Percentiles rank a stretch among this genome's conserved stretches.
Conservation (phyloP, 2,888 invertebrate species). For the Homarus gammarus region DNA sequence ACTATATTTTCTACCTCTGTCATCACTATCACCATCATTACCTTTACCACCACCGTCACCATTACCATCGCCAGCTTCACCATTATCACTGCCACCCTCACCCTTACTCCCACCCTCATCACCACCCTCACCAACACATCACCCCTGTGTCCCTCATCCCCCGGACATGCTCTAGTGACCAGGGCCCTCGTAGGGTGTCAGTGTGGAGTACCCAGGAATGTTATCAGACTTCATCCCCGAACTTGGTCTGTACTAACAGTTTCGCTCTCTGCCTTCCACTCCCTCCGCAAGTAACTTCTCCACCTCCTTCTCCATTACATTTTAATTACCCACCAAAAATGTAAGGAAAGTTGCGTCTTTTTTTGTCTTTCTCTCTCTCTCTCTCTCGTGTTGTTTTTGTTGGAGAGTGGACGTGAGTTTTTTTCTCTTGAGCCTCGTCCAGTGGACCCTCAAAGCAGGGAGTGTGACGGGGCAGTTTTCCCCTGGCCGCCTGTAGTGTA, state of each 20-base stretch:
- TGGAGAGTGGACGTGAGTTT: constrained; percentile 35
- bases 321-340: constrained; percentile 25
- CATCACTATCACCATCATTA: not conserved
- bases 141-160: not conserved
- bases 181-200: constrained; percentile 27
- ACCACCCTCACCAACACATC: not conserved
- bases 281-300: constrained; percentile 40
- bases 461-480: constrained; percentile 44
- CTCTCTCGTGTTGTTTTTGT: constrained; percentile 18
- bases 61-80: constrained; percentile 21
- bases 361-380: not conserved
- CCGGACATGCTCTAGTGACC: constrained; percentile 57
- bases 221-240: constrained; percentile 33
- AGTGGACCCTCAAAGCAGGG: constrained; percentile 14
- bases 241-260: constrained; percentile 1
- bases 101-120: not conserved
- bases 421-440: not conserved
- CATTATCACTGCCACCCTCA: constrained; percentile 18
- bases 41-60: constrained; percentile 7
- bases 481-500: constrained; percentile 49
- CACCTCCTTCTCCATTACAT: constrained; percentile 13
- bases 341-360: not conserved
- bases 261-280: constrained; percentile 1
- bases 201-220: constrained; percentile 52
- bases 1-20: not conserved